Base-by-base conservation (phyloP, 53 echinoderm and acorn worm genomes). In the Holothuria scabra region DNA sequence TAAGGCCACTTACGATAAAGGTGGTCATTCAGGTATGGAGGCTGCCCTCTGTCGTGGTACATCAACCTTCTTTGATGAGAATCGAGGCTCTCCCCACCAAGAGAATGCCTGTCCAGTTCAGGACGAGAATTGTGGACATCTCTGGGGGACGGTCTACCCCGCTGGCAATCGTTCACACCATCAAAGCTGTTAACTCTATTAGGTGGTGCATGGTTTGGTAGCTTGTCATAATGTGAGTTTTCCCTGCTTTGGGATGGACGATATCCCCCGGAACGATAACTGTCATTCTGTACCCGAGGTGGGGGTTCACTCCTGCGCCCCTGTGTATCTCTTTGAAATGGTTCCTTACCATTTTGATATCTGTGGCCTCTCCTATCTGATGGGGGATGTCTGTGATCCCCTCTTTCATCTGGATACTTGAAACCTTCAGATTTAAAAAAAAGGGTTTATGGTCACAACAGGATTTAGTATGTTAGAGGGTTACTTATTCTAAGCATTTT, bases 31-130 rank as follows among this genome's bases (percentile, higher is more conserved):
- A 58, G 78, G 56, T 78, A 57, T 6, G 78, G 78, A 29, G 78
- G 78, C 16, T 78, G 78, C 26, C 12, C 52, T 20, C 78, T 78
- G 78, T 78, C 78, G 14, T 26, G 78, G 31, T 78, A 57, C 44
- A 46, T 46, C 56, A 57, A 52, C 21, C 78, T 78, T 55, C 46
- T 5, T 32, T 78, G 78, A 14, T 78, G 78, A 30, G 78, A 78
- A 58, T 78, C 78, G 24, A 78, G 52, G 35, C 78, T 78, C 29
- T 56, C 78, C 20, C 78, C 78, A 29, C 78, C 78, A 23, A 78
- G 10, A 20, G 78, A 78, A 31, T 78, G 78, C 25, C 78, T 55
- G 26, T 78, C 78, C 12, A 10, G 23, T 12, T 78, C 78, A 13
- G 23, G 64, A 2, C 30, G 28, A 56, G 56, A 52, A 34, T 26